Conservation (phyloP, 53 echinoderm and acorn worm species). For the Echinometra lucunter region DNA sequence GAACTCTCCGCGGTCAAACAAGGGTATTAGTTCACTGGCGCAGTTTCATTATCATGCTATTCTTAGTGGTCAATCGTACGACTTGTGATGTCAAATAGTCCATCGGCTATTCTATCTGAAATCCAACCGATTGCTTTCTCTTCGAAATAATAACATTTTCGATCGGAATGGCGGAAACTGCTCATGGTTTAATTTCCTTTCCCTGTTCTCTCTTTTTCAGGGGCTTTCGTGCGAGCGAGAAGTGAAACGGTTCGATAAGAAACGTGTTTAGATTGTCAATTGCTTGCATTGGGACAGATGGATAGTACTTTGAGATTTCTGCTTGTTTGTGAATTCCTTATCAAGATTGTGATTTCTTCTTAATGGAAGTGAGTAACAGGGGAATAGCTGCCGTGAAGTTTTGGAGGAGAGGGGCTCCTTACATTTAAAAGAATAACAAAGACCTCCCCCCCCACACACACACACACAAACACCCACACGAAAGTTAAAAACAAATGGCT, state of each 20-base stretch:
- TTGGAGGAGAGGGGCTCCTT: no score
- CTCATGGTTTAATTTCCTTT: slow-evolving; percentile 35
- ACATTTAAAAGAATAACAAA: no score
- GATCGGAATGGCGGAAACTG: slow-evolving; percentile 18
- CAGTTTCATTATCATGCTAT: background rate
- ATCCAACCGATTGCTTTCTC: background rate
- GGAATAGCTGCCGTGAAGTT: no score
- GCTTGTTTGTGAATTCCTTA: background rate
- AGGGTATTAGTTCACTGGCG: background rate
- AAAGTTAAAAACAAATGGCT: no score
- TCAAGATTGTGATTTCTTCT: background rate
- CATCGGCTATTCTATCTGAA: background rate
- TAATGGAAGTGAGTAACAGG: no score
- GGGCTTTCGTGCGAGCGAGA: background rate
- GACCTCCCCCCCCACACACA: no score
- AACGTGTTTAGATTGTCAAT: slow-evolving; percentile 1
- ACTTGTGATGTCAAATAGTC: background rate
- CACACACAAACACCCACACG: no score
- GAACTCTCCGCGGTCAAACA: background rate
- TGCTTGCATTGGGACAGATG: background rate
- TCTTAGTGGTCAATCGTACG: background rate
- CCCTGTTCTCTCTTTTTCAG: background rate
- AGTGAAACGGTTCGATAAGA: background rate
- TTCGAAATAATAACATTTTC: slow-evolving; percentile 1
- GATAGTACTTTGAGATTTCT: background rate